Evolutionary conservation across 64 coral and sea anemone species (phyloP).

Genomic region (Pocillopora damicornis): DNA sequence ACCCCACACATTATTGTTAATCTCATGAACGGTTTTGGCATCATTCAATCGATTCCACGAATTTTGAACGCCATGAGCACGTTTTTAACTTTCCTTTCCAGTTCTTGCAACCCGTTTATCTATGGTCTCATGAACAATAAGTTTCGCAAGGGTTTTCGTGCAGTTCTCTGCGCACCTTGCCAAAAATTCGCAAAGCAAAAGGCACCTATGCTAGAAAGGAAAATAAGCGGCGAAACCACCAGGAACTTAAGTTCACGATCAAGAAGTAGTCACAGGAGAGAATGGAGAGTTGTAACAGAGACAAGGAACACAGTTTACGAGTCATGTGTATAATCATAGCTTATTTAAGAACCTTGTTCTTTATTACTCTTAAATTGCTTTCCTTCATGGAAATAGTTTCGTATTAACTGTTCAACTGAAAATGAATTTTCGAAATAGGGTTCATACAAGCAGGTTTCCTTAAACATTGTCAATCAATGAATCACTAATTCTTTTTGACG

Average conservation of each 20-base stretch:
- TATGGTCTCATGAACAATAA: constrained; percentile 86
- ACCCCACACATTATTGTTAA: constrained; percentile 73
- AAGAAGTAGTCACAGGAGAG: constrained; percentile 16
- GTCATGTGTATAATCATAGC: neutral
- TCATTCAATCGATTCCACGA: constrained; percentile 64
- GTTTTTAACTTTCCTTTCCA: constrained; percentile 72
- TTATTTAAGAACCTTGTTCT: no score
- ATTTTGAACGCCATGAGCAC: constrained; percentile 54
- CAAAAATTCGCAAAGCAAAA: constrained; percentile 28
- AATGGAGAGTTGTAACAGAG: constrained; percentile 13
- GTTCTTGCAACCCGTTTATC: constrained; percentile 77
- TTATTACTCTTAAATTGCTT: no score
- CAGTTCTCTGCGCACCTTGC: constrained; percentile 65
- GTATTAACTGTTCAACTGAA: no score
- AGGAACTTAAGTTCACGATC: constrained; percentile 36
- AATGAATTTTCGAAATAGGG: no score
- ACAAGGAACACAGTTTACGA: constrained; percentile 14
- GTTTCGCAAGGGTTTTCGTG: constrained; percentile 80
- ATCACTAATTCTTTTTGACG: no score
- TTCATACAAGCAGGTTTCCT: no score
- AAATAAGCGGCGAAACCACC: constrained; percentile 29
- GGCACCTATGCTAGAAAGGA: constrained; percentile 27
- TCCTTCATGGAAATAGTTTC: no score
- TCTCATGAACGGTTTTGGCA: constrained; percentile 62
- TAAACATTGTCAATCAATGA: no score